These are phyloP conservation scores for Pleuronectes platessa DNA, from an alignment of 2,113 vertebrate species.

Conservation along the genomic window DNA sequence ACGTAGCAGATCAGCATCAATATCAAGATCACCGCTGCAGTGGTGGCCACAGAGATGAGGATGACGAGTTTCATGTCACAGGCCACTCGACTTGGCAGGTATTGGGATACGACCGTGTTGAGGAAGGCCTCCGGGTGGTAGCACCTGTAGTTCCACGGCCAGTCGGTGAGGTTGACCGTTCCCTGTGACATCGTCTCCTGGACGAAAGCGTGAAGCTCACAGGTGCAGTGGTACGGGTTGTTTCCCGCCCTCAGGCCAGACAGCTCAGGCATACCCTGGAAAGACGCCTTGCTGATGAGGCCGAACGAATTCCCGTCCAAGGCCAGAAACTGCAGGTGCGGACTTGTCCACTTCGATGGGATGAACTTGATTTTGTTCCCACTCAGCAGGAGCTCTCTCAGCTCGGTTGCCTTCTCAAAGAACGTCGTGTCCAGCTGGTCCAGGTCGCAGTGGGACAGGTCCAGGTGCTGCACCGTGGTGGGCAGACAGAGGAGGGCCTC, in stretches of 20 bases:
- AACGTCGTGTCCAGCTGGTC: slow-evolving; percentile 83
- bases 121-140: slow-evolving; percentile 83
- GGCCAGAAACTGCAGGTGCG: slow-evolving; percentile 69
- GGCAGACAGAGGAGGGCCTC: slow-evolving; percentile 83
- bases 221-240: slow-evolving; percentile 90
- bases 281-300: slow-evolving; percentile 80
- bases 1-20: slow-evolving; percentile 83
- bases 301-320: slow-evolving; percentile 89
- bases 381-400: slow-evolving; percentile 80
- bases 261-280: slow-evolving; percentile 80
- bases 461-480: slow-evolving; percentile 80
- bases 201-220: slow-evolving; percentile 85
- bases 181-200: slow-evolving; percentile 68
- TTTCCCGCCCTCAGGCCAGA: slow-evolving; percentile 81
- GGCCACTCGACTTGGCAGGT: slow-evolving; percentile 71
- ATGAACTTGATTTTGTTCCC: slow-evolving; percentile 91
- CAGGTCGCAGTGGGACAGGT: slow-evolving; percentile 85
- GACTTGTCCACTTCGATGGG: slow-evolving; percentile 81
- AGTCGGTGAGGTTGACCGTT: slow-evolving; percentile 80
- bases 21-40: slow-evolving; percentile 60
- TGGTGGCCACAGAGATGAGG: slow-evolving; percentile 79
- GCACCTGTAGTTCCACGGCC: slow-evolving; percentile 86
- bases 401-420: slow-evolving; percentile 74
- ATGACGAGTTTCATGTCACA: slow-evolving; percentile 85
- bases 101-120: slow-evolving; percentile 79